Evolutionary conservation across 2,888 invertebrate species (phyloP).

Genomic region (Drosophila suboccidentalis): DNA sequence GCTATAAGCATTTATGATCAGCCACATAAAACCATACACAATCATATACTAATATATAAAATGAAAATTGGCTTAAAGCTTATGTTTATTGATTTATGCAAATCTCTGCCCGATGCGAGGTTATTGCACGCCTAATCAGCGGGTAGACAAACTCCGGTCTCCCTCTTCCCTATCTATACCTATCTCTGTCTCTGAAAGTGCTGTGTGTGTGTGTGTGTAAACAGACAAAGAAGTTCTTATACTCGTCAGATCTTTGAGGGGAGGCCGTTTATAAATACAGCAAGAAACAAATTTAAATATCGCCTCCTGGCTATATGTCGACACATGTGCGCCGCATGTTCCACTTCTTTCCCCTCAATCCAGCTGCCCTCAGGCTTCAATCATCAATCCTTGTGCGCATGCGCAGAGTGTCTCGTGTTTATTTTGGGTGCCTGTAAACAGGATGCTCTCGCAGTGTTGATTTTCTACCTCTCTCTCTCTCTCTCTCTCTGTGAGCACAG

Average conservation of each 20-base stretch:
- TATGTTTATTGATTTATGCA: conserved; percentile 78
- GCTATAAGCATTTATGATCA: conserved; percentile 36
- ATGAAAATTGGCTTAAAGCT: conserved; percentile 54
- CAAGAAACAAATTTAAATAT: conserved; percentile 36
- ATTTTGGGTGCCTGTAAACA: conserved; percentile 64
- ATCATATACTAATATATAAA: conserved; percentile 13
- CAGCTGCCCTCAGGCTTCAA: conserved; percentile 14
- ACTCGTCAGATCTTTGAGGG: conserved; percentile 30
- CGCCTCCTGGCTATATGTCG: conserved; percentile 44
- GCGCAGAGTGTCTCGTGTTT: conserved; percentile 50
- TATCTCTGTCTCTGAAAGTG: conserved; percentile 4
- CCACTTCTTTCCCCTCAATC: conserved; percentile 5
- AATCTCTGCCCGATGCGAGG: conserved; percentile 49
- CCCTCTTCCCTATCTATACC: neutral
- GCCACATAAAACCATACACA: conserved; percentile 13
- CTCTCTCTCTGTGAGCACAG: conserved; percentile 16
- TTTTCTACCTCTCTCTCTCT: conserved; percentile 12
- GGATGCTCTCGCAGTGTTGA: conserved; percentile 48
- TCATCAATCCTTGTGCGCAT: conserved; percentile 41
- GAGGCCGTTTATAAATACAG: conserved; percentile 55
- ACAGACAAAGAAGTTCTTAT: conserved; percentile 34
- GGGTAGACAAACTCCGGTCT: conserved; percentile 23
- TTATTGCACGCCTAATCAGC: conserved; percentile 67
- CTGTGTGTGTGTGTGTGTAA: neutral
- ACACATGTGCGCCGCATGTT: conserved; percentile 60